Percentiles rank a stretch among this genome's conserved stretches.
phyloP scores from a whole-genome alignment of 2,797 vertebrate species.

The Manis crassicaudata region DNA sequence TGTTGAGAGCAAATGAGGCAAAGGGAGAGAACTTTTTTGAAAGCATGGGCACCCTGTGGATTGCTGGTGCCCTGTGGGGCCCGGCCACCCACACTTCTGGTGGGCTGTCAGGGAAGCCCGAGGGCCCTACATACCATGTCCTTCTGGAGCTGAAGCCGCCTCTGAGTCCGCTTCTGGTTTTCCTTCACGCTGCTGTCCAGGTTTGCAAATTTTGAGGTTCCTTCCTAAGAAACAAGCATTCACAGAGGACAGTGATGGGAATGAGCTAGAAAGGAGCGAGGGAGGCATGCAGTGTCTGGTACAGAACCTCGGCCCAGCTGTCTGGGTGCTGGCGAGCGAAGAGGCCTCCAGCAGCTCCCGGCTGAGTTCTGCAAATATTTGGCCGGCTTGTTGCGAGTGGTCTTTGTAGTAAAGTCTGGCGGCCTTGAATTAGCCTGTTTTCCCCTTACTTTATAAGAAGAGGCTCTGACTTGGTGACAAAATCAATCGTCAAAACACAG shows the following conservation, averaged over 20 bases:
- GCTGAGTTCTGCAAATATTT: accelerated
- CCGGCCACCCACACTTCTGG: accelerated
- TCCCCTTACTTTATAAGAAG: neutral
- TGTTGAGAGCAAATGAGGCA: neutral
- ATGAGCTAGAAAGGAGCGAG: neutral
- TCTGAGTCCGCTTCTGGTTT: slow-evolving; percentile 96
- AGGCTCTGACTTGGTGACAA: neutral
- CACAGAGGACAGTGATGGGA: slow-evolving; percentile 1
- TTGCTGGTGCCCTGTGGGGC: accelerated
- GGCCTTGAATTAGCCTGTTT: neutral
- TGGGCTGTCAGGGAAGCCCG: accelerated
- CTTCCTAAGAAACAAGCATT: slow-evolving; percentile 89
- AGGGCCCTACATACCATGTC: slow-evolving; percentile 89
- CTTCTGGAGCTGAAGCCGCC: slow-evolving; percentile 94
- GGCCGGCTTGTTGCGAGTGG: neutral
- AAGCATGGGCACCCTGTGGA: neutral
- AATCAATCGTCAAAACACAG: neutral
- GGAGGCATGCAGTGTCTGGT: neutral
- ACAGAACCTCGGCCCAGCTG: neutral
- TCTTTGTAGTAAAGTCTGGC: neutral
- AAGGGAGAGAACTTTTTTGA: neutral
- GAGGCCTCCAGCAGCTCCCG: neutral
- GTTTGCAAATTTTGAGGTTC: slow-evolving; percentile 97
- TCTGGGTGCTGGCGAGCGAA: neutral
- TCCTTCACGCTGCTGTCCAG: slow-evolving; percentile 95